These are phyloP conservation scores for Andricus grossulariae DNA, from an alignment of 1,140 invertebrate genomes.

Conservation along the genomic window DNA sequence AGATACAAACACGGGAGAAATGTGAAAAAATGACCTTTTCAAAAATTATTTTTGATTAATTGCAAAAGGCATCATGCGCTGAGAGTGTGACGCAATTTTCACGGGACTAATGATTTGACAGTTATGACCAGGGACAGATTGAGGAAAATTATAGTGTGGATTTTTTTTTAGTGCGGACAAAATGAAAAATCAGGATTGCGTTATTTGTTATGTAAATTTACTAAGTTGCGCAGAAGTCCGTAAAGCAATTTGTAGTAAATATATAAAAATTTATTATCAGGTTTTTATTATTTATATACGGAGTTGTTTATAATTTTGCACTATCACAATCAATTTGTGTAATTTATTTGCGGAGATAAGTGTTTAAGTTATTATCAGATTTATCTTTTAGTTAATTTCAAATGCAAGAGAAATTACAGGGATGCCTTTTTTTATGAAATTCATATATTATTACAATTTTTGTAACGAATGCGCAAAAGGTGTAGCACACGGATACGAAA, in stretches of 20 bases:
- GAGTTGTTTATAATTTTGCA: too few relatives aligned
- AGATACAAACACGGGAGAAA: neutral
- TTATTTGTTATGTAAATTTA: neutral
- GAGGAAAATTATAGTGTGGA: neutral
- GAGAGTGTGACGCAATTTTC: conserved; percentile 9
- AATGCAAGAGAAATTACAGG: too few relatives aligned
- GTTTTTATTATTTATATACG: too few relatives aligned
- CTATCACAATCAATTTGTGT: too few relatives aligned
- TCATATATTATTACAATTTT: too few relatives aligned
- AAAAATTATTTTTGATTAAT: conserved; percentile 24
- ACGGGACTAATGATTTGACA: neutral
- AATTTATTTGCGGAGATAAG: too few relatives aligned
- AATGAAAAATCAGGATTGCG: neutral
- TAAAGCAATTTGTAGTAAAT: neutral
- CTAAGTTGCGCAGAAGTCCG: neutral
- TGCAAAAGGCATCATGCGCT: neutral
- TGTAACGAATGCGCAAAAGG: too few relatives aligned
- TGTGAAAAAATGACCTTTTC: conserved; percentile 26
- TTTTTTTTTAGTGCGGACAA: neutral
- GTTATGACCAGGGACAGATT: neutral
- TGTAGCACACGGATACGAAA: too few relatives aligned
- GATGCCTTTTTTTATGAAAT: too few relatives aligned
- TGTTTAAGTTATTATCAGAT: too few relatives aligned
- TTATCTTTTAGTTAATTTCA: too few relatives aligned
- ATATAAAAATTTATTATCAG: neutral